phyloP scores from a whole-genome alignment of 1,140 invertebrate genomes.

The Diorhabda sublineata region DNA sequence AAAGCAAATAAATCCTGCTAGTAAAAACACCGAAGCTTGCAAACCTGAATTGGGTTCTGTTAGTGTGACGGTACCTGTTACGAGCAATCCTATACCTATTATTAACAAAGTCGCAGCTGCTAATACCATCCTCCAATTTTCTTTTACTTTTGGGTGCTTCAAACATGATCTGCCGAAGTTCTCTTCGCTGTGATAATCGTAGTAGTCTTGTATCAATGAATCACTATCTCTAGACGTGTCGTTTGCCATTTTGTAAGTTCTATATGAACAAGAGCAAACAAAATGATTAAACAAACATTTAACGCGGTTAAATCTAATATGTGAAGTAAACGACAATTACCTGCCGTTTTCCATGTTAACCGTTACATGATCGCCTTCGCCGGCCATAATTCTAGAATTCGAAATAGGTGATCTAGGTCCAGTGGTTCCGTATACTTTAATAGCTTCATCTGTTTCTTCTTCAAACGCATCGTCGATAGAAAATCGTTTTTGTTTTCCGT shows the following conservation, averaged over 20 bases:
- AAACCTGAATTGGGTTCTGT: slow-evolving; percentile 64
- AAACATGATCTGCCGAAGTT: slow-evolving; percentile 64
- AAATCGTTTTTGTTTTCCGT: slow-evolving; percentile 55
- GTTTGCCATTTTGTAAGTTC: slow-evolving; percentile 62
- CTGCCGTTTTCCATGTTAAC: slow-evolving; percentile 39
- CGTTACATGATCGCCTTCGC: slow-evolving; percentile 35
- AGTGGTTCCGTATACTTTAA: slow-evolving; percentile 71
- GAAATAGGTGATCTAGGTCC: slow-evolving; percentile 27
- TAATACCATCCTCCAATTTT: slow-evolving; percentile 81
- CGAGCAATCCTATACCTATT: slow-evolving; percentile 69
- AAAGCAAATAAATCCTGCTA: slow-evolving; percentile 77
- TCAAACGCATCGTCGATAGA: slow-evolving; percentile 80
- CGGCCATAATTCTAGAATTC: slow-evolving; percentile 21
- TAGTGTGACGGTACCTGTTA: slow-evolving; percentile 69
- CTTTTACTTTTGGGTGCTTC: slow-evolving; percentile 75
- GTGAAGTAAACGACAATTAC: slow-evolving; percentile 19
- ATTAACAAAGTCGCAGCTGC: slow-evolving; percentile 71
- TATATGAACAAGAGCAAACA: slow-evolving; percentile 37
- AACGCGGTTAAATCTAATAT: background rate
- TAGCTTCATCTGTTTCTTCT: slow-evolving; percentile 73
- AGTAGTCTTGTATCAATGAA: slow-evolving; percentile 71
- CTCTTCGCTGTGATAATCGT: slow-evolving; percentile 57
- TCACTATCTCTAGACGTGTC: slow-evolving; percentile 74
- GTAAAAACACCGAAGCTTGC: slow-evolving; percentile 74
- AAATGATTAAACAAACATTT: background rate